Percentiles rank a stretch among this genome's conserved stretches.
Evolutionary conservation across 2,797 vertebrate species (phyloP).

Genomic region (Rhinophrynus dorsalis): DNA sequence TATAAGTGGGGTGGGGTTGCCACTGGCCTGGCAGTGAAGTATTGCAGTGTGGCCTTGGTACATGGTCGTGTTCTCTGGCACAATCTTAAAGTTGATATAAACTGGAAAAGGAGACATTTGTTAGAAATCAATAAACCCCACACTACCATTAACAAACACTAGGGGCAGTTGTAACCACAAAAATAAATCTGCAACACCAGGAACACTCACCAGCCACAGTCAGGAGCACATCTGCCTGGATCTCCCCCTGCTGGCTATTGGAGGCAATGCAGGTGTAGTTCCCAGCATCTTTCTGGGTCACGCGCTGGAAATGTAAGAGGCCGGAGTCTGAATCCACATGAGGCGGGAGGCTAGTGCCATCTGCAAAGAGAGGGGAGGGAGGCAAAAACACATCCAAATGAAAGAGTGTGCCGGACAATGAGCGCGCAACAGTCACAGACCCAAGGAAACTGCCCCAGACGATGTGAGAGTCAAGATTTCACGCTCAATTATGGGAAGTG

Average conservation of each 20-base stretch:
- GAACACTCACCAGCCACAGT: conserved; percentile 81
- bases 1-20: conserved; percentile 86
- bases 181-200: not conserved
- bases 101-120: conserved; percentile 72
- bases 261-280: conserved; percentile 94
- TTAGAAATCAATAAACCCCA: not conserved
- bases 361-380: conserved; percentile 59
- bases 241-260: conserved; percentile 90
- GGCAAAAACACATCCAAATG: not conserved
- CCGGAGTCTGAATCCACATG: conserved; percentile 79
- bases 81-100: conserved; percentile 86
- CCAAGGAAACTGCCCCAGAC: no score
- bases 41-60: conserved; percentile 93
- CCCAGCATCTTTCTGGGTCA: conserved; percentile 83
- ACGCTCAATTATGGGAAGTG: no score
- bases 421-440: not conserved
- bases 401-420: not conserved
- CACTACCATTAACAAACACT: not conserved
- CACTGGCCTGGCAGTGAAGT: conserved; percentile 91
- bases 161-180: not conserved
- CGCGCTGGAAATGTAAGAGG: conserved; percentile 83
- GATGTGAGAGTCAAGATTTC: no score
- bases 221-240: conserved; percentile 83
- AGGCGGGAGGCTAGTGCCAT: conserved; percentile 81
- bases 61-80: conserved; percentile 89